phyloP scores from a whole-genome alignment of 2,797 vertebrate genomes.

The Melanotaenia nigrans region DNA sequence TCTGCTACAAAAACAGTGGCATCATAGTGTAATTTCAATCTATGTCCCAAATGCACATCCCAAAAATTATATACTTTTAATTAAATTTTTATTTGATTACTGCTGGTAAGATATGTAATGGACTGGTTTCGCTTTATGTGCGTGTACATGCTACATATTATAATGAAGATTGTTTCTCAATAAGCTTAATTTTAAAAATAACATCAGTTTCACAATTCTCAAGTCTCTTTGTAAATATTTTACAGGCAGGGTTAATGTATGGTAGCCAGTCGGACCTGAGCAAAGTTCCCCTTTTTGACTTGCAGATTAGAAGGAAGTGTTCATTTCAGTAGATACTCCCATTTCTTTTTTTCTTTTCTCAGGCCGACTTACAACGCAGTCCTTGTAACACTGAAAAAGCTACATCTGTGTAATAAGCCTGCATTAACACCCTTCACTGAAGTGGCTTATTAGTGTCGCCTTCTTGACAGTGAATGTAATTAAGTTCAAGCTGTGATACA shows the following conservation, averaged over 20 bases:
- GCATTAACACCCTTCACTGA: slow-evolving; percentile 62
- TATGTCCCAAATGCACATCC: not conserved
- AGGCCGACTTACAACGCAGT: not conserved
- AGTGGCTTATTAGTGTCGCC: slow-evolving; percentile 55
- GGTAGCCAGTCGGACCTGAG: slow-evolving; percentile 13
- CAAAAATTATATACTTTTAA: not conserved
- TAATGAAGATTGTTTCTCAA: slow-evolving; percentile 18
- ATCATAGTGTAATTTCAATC: not conserved
- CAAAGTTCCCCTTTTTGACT: slow-evolving; percentile 7
- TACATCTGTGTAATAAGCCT: slow-evolving; percentile 63
- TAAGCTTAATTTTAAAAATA: not conserved
- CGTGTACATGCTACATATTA: slow-evolving; percentile 9
- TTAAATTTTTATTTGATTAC: slow-evolving; percentile 6
- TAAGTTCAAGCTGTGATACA: slow-evolving; percentile 31
- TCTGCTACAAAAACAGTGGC: not conserved
- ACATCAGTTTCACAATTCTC: not conserved
- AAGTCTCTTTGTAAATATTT: not conserved
- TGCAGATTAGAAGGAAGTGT: slow-evolving; percentile 3
- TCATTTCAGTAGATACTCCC: slow-evolving; percentile 34
- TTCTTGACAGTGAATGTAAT: slow-evolving; percentile 63
- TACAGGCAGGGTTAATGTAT: not conserved
- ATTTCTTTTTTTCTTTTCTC: slow-evolving; percentile 26
- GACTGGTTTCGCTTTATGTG: not conserved
- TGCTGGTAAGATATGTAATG: slow-evolving; percentile 3
- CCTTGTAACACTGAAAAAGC: slow-evolving; percentile 15